A percentile compares a stretch with the other conserved stretches of the same genome.
Evolutionary conservation across 2,888 invertebrate genomes (phyloP).

Genomic region (Hecatera dysodea): DNA sequence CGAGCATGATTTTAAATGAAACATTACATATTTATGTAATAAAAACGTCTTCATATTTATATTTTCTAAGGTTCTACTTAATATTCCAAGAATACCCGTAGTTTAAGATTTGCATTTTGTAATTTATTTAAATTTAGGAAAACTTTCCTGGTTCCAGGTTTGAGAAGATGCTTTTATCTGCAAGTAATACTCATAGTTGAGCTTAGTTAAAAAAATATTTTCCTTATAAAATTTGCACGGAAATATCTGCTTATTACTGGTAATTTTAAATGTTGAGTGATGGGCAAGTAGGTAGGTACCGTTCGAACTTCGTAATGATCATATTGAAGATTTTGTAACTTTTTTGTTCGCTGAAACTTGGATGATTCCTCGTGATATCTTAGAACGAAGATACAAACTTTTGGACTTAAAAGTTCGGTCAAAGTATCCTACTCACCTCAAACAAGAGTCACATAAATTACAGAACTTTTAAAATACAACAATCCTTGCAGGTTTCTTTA

Average conservation of each 20-base stretch:
- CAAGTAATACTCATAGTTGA: neutral
- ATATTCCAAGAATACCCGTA: neutral
- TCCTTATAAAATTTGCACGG: constrained; percentile 1
- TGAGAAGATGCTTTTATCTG: neutral
- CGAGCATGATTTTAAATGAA: neutral
- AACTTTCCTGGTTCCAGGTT: neutral
- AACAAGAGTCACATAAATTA: constrained; percentile 18
- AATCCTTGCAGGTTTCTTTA: constrained; percentile 12
- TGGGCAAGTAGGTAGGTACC: neutral
- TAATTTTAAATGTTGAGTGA: constrained; percentile 21
- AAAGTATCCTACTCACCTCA: constrained; percentile 45
- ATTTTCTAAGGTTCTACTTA: no score
- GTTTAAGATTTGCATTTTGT: neutral
- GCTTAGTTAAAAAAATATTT: neutral
- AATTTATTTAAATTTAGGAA: neutral
- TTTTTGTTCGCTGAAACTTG: constrained; percentile 22
- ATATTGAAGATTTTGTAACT: neutral
- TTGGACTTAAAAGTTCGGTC: neutral
- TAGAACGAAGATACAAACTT: constrained; percentile 27
- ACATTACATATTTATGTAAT: neutral
- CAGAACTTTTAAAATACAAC: constrained; percentile 21
- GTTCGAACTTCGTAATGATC: constrained; percentile 1
- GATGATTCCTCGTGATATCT: constrained; percentile 19
- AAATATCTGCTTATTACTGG: constrained; percentile 3
- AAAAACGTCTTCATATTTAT: no score